Evolutionary conservation across 1,140 invertebrate genomes (phyloP).

Genomic region (Drosophila willistoni): DNA sequence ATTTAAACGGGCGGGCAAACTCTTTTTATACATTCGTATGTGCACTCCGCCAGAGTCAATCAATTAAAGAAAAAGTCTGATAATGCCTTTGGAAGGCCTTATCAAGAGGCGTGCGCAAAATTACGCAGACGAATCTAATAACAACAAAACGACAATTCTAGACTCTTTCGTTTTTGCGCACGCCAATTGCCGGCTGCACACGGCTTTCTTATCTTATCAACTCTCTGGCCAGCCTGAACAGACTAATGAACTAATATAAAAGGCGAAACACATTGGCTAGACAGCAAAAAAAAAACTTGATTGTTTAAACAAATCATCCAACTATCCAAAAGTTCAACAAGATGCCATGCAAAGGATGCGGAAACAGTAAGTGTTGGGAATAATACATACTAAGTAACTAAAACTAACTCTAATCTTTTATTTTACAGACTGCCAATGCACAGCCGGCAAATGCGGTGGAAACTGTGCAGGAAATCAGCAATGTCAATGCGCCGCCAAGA

Average conservation of each 20-base stretch:
- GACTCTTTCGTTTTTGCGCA: conserved; percentile 38
- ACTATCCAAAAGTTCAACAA: conserved; percentile 24
- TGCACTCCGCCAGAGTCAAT: conserved; percentile 42
- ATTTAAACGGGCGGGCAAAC: background rate
- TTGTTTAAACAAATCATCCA: background rate
- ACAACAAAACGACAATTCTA: background rate
- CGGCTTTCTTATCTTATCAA: conserved; percentile 60
- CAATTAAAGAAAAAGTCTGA: conserved; percentile 2
- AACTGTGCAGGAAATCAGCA: conserved; percentile 62
- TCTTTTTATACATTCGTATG: conserved; percentile 51
- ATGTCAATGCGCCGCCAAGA: conserved; percentile 58
- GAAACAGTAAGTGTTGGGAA: conserved; percentile 59
- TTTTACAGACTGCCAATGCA: conserved; percentile 60
- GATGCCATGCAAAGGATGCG: conserved; percentile 74
- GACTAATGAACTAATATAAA: conserved; percentile 44
- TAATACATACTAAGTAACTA: background rate
- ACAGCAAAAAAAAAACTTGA: conserved; percentile 29
- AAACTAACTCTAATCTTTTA: background rate
- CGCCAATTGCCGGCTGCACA: conserved; percentile 54
- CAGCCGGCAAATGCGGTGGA: conserved; percentile 61
- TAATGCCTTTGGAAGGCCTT: conserved; percentile 23
- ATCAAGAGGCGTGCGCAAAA: conserved; percentile 48
- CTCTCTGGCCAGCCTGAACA: background rate
- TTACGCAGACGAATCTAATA: conserved; percentile 10
- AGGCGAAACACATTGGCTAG: background rate